Evolutionary conservation across 2,888 invertebrate genomes (phyloP), one percentile per base, ranked within the genome.

Genomic region (Latrodectus elegans): DNA sequence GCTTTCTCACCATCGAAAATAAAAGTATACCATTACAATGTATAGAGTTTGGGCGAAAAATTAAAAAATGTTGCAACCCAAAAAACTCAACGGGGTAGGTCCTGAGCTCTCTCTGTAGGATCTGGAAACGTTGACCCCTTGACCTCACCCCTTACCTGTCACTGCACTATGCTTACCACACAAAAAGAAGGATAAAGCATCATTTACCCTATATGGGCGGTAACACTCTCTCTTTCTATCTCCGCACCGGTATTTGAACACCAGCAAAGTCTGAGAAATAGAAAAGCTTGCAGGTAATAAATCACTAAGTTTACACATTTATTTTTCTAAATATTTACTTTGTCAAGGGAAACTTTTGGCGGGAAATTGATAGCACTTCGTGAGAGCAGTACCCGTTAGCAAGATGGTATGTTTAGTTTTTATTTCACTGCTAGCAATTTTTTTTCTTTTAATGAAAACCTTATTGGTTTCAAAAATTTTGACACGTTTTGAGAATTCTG

Each of bases 71-170:
- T 38, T 38, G 38, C 38, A 38, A 38, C 38, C 38, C 38, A 4
- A 38, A 38, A 38, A 38, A 38, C 4, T 38, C 38, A 4, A 38
- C 6, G 38, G 38, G 38, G 38, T 38, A 4, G 38, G 38, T 38
- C 38, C 6, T 38, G 38, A 38, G 38, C 60, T 60, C 6, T 60
- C 6, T n/a, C 60, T 6, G 60, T 60, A 15, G 4, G n/a, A 60
- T 12, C 60, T 60, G 60, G 12, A 60, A 60, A 60, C n/a, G 60
- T 10, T 11, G 60, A 60, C 60, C 60, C n/a, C 60, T 60, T 60
- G 60, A 60, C 60, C 60, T 60, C 60, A 60, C 60, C 60, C 60
- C 60, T 60, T 60, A 60, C 60, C 60, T 60, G 60, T 60, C 60
- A 60, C 60, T 60, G 10, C 60, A 60, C 38, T 38, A 4, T 38